phyloP scores from a whole-genome alignment of 2,113 vertebrate genomes.

The Lanius ludovicianus region DNA sequence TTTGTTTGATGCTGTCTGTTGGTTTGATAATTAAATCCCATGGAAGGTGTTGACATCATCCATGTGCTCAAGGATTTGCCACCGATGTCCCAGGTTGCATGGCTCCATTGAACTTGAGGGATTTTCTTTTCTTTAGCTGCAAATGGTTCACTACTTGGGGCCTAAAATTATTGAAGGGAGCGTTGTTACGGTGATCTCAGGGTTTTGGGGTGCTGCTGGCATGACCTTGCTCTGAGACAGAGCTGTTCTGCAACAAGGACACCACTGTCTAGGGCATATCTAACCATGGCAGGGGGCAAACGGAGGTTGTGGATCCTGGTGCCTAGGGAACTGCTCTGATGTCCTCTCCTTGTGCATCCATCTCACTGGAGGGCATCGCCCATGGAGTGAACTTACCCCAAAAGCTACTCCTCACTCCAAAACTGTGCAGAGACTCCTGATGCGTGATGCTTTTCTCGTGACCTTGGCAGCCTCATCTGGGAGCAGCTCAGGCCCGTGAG shows the following conservation, averaged over 20 bases:
- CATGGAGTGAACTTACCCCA: not conserved
- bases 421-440: not conserved
- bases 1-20: not conserved
- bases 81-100: accelerated
- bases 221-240: not conserved
- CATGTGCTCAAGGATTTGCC: not conserved
- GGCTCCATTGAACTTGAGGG: accelerated
- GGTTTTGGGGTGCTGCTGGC: not conserved
- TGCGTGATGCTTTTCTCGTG: accelerated
- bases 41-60: accelerated
- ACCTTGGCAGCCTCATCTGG: not conserved
- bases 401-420: not conserved
- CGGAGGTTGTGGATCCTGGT: not conserved
- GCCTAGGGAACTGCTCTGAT: not conserved
- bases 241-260: not conserved
- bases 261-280: not conserved
- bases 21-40: not conserved
- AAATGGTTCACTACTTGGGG: not conserved
- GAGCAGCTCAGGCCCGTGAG: not conserved
- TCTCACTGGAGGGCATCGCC: accelerated
- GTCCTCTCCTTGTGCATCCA: not conserved
- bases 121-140: not conserved
- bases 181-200: not conserved
- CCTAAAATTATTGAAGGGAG: not conserved
- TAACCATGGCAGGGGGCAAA: not conserved